phyloP scores from a whole-genome alignment of 2,888 invertebrate genomes.

The Lydus trimaculatus region DNA sequence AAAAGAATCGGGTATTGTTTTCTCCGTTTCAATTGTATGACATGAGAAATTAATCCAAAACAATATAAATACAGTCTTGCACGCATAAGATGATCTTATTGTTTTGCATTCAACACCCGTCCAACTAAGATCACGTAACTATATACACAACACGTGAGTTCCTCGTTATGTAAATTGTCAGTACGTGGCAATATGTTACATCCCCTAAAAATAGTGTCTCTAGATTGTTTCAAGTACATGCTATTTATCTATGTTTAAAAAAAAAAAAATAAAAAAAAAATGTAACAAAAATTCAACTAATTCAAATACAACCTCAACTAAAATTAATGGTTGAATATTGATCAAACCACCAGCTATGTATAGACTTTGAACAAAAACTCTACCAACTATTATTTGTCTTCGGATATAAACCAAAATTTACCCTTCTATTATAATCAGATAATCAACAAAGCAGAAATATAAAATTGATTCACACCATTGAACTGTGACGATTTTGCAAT shows the following conservation, averaged over 20 bases:
- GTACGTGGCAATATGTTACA: slow-evolving; percentile 44
- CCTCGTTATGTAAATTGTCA: slow-evolving; percentile 49
- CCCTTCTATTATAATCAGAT: slow-evolving; percentile 2
- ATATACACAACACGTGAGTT: slow-evolving; percentile 49
- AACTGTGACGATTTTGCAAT: not conserved
- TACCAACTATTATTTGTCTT: slow-evolving; percentile 2
- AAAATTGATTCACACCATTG: slow-evolving; percentile 4
- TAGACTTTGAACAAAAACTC: slow-evolving; percentile 1
- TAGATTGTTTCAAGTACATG: slow-evolving; percentile 15
- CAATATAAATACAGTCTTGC: slow-evolving; percentile 36
- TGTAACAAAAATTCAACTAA: not conserved
- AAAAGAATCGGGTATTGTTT: slow-evolving; percentile 13
- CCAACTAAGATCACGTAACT: slow-evolving; percentile 47
- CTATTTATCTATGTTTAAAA: not conserved
- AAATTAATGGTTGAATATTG: not conserved
- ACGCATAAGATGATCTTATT: slow-evolving; percentile 46
- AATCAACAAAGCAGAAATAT: slow-evolving; percentile 1
- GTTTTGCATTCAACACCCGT: slow-evolving; percentile 46
- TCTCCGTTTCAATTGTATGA: slow-evolving; percentile 16
- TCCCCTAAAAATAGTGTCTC: slow-evolving; percentile 28
- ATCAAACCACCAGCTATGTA: slow-evolving; percentile 4
- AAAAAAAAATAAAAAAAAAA: not conserved
- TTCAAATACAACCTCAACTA: not conserved
- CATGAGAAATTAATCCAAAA: slow-evolving; percentile 40
- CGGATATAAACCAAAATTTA: not conserved